Evolutionary conservation across 2,113 vertebrate species (phyloP), one percentile per base, ranked within the genome.

Genomic region (Sinocyclocheilus anophthalmus): DNA sequence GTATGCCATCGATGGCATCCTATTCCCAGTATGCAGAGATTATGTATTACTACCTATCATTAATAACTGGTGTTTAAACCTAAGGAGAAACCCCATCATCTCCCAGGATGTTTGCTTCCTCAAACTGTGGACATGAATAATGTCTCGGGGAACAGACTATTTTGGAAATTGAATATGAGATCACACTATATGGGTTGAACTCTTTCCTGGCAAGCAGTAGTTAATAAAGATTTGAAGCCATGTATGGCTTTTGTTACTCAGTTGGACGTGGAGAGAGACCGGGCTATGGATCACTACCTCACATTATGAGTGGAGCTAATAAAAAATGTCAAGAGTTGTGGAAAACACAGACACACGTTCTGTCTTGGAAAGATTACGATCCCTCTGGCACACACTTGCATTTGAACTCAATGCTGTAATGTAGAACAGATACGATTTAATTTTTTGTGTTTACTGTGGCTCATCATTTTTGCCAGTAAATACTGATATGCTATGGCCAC

Each of bases 121-220:
- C 65, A 3, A 69, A 84, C 84, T 69, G 80, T 55, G 81, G 8
- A 16, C 7, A 0, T 70, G 67, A 70, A 70, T 70, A 20, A 70
- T 37, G 67, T 70, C 67, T 70, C 7, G 2, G 48, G 50, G 50
- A 84, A 33, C 83, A 87, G 82, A 81, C 42, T 59, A 63, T 87
- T 90, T 88, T 24, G 57, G 13, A 80, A 45, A 79, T 87, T n/a
- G 73, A 87, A 88, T 81, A 91, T 93, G 91, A 92, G 87, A 87
- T 93, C 90, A 93, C 87, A 76, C 63, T 85, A 57, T 63, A 82
- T 67, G 77, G 5, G 37, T 37, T 37, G 53, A 26, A 65, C 85
- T 87, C 83, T 75, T 79, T 50, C 83, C 90, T 89, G 85, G 89
- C 89, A 89, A 65, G 75, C 30, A 85, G 57, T 53, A 78, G 72